Percentiles rank a stretch among this genome's conserved stretches.
These are phyloP conservation scores for Oscheius myriophilus DNA, from an alignment of 2,888 invertebrate species.

Conservation along the genomic window DNA sequence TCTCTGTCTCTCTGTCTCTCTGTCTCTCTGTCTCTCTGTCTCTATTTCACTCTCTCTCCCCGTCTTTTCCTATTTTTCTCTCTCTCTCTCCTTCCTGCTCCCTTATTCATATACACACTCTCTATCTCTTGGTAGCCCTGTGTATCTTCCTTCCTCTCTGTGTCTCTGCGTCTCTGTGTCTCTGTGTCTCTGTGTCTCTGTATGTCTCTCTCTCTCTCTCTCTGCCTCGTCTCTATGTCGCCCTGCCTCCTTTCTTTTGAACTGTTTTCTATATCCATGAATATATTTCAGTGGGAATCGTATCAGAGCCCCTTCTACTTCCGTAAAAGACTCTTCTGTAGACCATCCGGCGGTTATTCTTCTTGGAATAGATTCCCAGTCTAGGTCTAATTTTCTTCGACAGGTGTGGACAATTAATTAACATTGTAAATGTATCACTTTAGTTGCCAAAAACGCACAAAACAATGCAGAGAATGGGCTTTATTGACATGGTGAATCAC, in stretches of 20 bases:
- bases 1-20: no score
- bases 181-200: not conserved
- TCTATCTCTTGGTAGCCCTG: not conserved
- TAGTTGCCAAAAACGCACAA: slow-evolving; percentile 50
- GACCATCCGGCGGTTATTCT: slow-evolving; percentile 67
- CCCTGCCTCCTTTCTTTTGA: not conserved
- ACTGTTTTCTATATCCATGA: not conserved
- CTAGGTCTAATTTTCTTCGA: slow-evolving; percentile 70
- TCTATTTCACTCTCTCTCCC: no score
- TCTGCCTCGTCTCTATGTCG: not conserved
- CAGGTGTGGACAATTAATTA: slow-evolving; percentile 63
- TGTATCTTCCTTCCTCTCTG: slow-evolving; percentile 1
- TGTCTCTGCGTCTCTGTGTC: not conserved
- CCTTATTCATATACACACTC: not conserved
- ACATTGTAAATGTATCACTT: slow-evolving; percentile 19
- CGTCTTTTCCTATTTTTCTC: no score
- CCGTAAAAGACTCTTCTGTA: not conserved
- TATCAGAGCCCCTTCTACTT: not conserved
- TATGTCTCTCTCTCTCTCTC: slow-evolving; percentile 2
- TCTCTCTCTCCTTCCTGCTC: no score
- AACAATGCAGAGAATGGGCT: slow-evolving; percentile 54
- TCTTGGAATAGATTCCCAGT: slow-evolving; percentile 72
- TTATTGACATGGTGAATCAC: slow-evolving; percentile 59
- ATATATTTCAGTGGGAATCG: not conserved
- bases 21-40: no score